These are phyloP conservation scores for Craseonycteris thonglongyai DNA, from an alignment of 2,113 vertebrate species.

Conservation along the genomic window DNA sequence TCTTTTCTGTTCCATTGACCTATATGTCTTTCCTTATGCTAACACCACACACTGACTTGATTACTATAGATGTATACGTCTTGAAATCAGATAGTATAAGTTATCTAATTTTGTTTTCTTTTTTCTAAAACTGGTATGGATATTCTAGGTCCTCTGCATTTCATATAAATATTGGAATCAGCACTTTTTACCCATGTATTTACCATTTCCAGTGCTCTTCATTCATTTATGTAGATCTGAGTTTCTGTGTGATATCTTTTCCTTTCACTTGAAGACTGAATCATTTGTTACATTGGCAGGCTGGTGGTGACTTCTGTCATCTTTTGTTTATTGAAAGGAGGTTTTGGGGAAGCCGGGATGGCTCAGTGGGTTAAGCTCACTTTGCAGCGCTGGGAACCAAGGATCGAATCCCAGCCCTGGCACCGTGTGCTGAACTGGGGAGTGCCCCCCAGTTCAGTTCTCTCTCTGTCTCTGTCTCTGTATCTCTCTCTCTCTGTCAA, in stretches of 20 bases:
- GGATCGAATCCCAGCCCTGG: too few relatives aligned
- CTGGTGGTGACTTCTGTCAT: neutral
- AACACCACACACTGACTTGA: neutral
- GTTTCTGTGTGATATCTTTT: neutral
- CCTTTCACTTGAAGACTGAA: neutral
- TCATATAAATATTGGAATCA: neutral
- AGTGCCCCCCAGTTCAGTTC: too few relatives aligned
- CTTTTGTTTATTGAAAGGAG: constrained; percentile 24
- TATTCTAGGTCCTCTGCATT: neutral
- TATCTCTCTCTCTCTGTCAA: too few relatives aligned
- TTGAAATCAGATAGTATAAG: neutral
- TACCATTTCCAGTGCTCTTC: neutral
- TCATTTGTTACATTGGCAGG: neutral
- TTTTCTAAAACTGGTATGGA: neutral
- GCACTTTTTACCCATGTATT: neutral
- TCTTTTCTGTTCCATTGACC: too few relatives aligned
- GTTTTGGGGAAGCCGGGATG: too few relatives aligned
- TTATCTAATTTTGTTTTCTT: neutral
- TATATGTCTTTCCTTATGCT: too few relatives aligned
- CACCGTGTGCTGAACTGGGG: too few relatives aligned
- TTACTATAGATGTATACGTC: neutral
- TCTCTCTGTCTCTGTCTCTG: too few relatives aligned
- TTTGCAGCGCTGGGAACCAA: too few relatives aligned
- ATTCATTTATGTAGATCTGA: neutral
- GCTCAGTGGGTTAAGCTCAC: too few relatives aligned